Evolutionary conservation across 2,888 invertebrate species (phyloP).

Genomic region (Zelleria hepariella): DNA sequence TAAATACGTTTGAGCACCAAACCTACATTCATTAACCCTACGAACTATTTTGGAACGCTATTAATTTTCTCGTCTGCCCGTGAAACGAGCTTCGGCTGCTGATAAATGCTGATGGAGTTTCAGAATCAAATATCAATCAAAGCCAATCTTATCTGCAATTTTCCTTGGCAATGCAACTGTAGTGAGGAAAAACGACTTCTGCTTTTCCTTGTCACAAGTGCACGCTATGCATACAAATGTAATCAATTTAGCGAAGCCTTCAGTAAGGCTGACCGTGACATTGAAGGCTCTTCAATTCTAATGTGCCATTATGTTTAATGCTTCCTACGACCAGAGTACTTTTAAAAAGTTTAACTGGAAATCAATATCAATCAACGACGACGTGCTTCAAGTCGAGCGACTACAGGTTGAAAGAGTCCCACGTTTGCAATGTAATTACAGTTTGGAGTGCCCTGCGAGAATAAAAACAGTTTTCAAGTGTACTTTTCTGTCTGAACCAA

Average conservation of each 20-base stretch:
- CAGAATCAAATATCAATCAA: background rate
- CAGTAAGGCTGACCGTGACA: background rate
- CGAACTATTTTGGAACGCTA: slow-evolving; percentile 7
- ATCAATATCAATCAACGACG: background rate
- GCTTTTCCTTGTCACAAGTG: background rate
- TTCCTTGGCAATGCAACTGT: background rate
- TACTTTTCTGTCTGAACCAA: background rate
- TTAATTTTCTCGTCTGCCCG: slow-evolving; percentile 5
- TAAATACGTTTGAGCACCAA: no score
- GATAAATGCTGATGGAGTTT: background rate
- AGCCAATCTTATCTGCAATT: background rate
- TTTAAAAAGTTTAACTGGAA: background rate
- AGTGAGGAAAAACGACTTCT: background rate
- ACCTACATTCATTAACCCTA: no score
- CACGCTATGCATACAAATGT: background rate
- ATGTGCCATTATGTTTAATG: background rate
- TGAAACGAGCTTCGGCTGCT: background rate
- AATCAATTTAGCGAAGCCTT: background rate
- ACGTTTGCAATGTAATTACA: background rate
- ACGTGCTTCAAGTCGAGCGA: background rate
- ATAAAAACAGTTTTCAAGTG: background rate
- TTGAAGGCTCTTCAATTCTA: background rate
- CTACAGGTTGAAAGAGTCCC: background rate
- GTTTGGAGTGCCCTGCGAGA: background rate
- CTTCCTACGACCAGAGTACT: background rate